phyloP scores from a whole-genome alignment of 2,888 invertebrate genomes.

The Steinernema carpocapsae region DNA sequence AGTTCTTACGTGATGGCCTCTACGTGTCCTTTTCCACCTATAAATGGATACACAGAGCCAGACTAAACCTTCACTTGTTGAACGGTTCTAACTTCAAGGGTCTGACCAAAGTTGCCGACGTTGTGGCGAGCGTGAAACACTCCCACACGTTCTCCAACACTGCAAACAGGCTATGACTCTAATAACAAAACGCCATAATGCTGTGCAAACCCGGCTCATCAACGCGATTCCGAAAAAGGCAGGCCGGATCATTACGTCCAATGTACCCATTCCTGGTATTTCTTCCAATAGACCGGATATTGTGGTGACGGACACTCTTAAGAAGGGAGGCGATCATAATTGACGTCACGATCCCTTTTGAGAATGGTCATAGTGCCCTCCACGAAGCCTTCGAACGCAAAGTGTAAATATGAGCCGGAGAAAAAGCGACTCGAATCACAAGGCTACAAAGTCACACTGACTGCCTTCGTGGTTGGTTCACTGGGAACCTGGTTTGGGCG shows the following conservation, averaged over 20 bases:
- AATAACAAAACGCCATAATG: constrained; percentile 12
- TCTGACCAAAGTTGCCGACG: constrained; percentile 14
- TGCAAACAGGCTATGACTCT: background rate
- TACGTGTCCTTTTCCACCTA: background rate
- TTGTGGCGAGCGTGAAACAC: constrained; percentile 20
- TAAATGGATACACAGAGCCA: constrained; percentile 9
- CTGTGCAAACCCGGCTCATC: background rate
- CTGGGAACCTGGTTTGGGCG: background rate
- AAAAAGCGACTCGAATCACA: background rate
- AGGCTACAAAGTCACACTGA: background rate
- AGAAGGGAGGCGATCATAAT: background rate
- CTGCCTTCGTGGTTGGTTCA: background rate
- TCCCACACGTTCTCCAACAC: constrained; percentile 12
- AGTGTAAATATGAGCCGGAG: background rate
- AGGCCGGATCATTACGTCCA: background rate
- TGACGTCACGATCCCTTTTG: constrained; percentile 14
- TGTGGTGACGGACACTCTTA: background rate
- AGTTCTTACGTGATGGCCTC: background rate
- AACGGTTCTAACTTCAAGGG: background rate
- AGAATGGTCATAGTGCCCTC: background rate
- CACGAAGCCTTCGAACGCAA: background rate
- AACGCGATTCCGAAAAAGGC: constrained; percentile 1
- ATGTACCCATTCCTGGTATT: background rate
- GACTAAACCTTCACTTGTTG: background rate
- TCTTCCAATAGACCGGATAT: background rate